Base-by-base conservation (phyloP, 2,888 invertebrate genomes). In the Atethmia centrago region DNA sequence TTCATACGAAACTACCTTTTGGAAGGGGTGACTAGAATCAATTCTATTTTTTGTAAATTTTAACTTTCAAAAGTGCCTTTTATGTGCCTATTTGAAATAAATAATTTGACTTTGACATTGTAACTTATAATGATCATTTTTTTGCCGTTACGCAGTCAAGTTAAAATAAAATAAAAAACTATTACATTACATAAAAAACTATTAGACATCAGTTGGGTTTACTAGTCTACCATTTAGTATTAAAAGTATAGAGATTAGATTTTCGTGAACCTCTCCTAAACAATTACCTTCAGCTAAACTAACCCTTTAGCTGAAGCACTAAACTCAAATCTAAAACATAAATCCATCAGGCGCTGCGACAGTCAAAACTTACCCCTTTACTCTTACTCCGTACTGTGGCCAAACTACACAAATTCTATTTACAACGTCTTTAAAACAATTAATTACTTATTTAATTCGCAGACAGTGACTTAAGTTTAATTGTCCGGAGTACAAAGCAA, bases 401-500 rank as follows among this genome's bases (percentile, higher is more conserved):
- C 70, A 68, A 80, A 82, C 78, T 76, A 75, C 61, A 77, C 68
- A 64, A 76, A 82, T 71, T 71, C 74, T 77, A 77, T 76, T 75
- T 83, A 86, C 83, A 84, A 51, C 74, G 77, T 82, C 84, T 80
- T 83, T 74, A 77, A 84, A 85, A 68, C 79, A 85, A 86, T 84
- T 86, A 85, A 86, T 86, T 84, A 74, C 70, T 74, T 71, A 84
- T 82, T 84, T 84, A 82, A 83, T 86, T 83, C 77, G 47, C 40
- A 74, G 79, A 82, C 75, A 62, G 63, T 71, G 71, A 71, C 69
- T 78, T 65, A 74, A 81, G 81, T 84, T 87, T 86, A 88, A 88
- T 83, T 79, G 79, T 71, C 77, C 62, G 58, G 64, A 75, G 82
- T 76, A 83, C 90, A 89, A 88, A 90, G 77, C 85, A 79, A 77